Evolutionary conservation across 2,113 vertebrate species (phyloP).

Genomic region (Sylvietta virens): DNA sequence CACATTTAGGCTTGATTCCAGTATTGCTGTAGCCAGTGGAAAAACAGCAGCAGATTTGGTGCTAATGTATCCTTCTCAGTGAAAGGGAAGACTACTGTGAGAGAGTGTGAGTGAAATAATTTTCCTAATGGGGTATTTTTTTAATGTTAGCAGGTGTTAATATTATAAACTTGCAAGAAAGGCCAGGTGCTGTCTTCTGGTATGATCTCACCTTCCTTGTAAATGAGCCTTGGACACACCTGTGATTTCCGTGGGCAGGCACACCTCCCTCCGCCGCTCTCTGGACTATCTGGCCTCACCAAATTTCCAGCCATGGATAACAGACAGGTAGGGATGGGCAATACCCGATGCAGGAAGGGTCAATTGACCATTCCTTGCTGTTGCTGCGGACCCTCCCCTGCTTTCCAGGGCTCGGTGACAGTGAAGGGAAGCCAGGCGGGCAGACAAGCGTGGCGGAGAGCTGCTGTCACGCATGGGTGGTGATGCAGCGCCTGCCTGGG

Average conservation of each 20-base stretch:
- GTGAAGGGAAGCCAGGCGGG: not conserved
- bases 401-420: not conserved
- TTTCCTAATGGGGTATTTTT: not conserved
- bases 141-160: not conserved
- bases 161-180: not conserved
- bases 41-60: not conserved
- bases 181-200: not conserved
- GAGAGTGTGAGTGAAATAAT: not conserved
- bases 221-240: not conserved
- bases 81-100: not conserved
- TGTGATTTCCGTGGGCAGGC: not conserved
- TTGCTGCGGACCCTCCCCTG: not conserved
- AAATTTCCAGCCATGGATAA: rapidly evolving
- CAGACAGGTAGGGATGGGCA: not conserved
- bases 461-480: not conserved
- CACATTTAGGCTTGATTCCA: conserved; percentile 12
- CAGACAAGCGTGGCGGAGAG: not conserved
- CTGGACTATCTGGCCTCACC: not conserved
- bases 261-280: not conserved
- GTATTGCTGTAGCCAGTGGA: not conserved
- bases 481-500: not conserved
- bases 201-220: not conserved
- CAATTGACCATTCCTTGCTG: not conserved
- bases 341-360: not conserved
- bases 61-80: not conserved